A percentile compares a stretch with the other conserved stretches of the same genome.
phyloP scores from a whole-genome alignment of 2,888 invertebrate genomes.

The Chalcis sispes region DNA sequence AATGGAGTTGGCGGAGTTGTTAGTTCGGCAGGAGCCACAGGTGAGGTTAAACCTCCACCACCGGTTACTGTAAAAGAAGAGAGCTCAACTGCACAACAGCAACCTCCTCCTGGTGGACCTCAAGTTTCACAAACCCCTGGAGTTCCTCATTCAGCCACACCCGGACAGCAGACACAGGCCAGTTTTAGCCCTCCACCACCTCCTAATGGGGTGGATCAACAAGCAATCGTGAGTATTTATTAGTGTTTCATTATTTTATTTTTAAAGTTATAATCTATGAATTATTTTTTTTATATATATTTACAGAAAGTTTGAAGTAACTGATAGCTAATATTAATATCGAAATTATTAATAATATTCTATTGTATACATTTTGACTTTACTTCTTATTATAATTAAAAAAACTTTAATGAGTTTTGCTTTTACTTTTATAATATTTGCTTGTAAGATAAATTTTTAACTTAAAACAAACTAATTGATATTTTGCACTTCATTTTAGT shows the following conservation, averaged over 20 bases:
- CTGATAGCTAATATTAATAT: no score
- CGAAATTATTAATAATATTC: no score
- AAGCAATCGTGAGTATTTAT: conserved; percentile 74
- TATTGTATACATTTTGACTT: no score
- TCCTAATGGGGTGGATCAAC: conserved; percentile 77
- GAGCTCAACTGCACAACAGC: conserved; percentile 70
- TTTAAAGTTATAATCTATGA: not conserved
- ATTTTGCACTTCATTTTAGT: no score
- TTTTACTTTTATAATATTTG: no score
- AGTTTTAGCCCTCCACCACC: conserved; percentile 79
- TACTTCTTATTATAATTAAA: no score
- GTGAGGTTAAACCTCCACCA: conserved; percentile 76
- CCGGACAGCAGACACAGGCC: conserved; percentile 72
- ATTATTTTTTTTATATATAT: not conserved
- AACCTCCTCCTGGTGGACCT: conserved; percentile 73
- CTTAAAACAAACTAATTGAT: no score
- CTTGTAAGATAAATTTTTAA: no score
- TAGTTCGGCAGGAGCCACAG: conserved; percentile 77
- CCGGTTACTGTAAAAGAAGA: conserved; percentile 74
- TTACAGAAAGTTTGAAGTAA: no score
- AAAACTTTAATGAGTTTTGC: no score
- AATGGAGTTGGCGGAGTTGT: conserved; percentile 76
- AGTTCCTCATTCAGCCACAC: conserved; percentile 69
- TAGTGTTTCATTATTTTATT: not conserved
- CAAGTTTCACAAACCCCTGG: conserved; percentile 71